Conservation (phyloP, 2,797 vertebrate species). For the Gymnothorax reevesii region DNA sequence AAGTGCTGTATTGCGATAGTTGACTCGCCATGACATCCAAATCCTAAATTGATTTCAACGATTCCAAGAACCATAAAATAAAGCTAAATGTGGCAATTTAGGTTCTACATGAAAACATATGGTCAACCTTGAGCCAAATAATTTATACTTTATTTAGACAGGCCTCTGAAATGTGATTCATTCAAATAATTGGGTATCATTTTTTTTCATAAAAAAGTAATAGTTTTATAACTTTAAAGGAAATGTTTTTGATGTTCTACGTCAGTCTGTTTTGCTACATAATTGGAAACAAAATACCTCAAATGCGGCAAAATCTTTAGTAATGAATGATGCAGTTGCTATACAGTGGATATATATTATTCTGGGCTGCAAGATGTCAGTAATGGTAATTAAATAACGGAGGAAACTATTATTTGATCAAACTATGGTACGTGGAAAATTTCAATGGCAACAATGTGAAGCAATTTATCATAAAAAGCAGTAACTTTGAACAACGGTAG, state of each 20-base stretch:
- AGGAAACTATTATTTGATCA: neutral
- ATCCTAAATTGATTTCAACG: conserved; percentile 46
- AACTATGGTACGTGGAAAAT: neutral
- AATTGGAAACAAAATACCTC: neutral
- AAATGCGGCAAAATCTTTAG: neutral
- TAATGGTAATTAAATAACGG: neutral
- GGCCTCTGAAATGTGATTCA: conserved; percentile 51
- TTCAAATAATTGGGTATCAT: conserved; percentile 38
- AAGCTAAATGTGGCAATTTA: conserved; percentile 58
- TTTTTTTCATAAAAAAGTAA: conserved; percentile 41
- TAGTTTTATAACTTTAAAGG: neutral
- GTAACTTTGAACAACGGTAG: neutral
- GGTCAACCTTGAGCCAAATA: conserved; percentile 69
- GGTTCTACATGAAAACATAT: conserved; percentile 48
- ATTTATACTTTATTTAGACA: conserved; percentile 65
- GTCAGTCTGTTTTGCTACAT: conserved; percentile 35
- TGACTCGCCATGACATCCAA: neutral
- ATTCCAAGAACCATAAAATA: neutral
- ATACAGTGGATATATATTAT: too few species aligned
- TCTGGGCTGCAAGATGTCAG: neutral
- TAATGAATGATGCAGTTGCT: too few species aligned
- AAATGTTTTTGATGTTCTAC: neutral
- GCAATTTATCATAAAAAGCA: neutral
- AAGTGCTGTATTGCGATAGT: conserved; percentile 40
- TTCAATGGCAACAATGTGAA: neutral